These are phyloP conservation scores for Microchrysa polita DNA, from an alignment of 2,888 invertebrate species.

Conservation along the genomic window DNA sequence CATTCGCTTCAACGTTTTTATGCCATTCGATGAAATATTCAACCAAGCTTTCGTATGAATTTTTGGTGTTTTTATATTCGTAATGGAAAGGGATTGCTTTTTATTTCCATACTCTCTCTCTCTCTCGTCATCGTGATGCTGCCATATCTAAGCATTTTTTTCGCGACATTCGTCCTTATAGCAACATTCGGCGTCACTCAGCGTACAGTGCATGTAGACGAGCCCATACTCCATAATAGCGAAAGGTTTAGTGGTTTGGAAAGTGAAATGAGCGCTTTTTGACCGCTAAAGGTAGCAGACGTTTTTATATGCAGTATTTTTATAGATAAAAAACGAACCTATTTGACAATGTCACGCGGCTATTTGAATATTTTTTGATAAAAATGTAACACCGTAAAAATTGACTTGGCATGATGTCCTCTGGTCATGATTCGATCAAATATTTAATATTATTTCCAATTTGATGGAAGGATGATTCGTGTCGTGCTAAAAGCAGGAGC, in stretches of 20 bases:
- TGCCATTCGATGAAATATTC: constrained; percentile 39
- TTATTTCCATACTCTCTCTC: no score
- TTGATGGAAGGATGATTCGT: no score
- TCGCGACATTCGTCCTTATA: not conserved
- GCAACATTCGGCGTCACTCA: not conserved
- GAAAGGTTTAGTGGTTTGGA: not conserved
- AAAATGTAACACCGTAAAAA: no score
- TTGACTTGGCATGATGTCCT: no score
- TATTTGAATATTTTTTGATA: no score
- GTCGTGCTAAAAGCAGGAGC: no score
- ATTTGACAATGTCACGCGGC: no score
- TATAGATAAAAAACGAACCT: no score
- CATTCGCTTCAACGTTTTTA: constrained; percentile 29
- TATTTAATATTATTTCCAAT: no score
- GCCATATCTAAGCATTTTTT: not conserved
- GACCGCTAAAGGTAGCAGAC: not conserved
- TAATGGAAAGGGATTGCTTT: no score
- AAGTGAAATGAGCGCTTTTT: not conserved
- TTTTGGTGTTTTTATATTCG: constrained; percentile 1
- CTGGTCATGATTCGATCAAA: no score
- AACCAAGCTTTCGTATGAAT: constrained; percentile 32
- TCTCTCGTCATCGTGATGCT: no score
- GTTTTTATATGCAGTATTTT: not conserved
- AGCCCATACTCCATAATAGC: not conserved
- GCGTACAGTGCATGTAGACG: not conserved